Evolutionary conservation across 2,113 vertebrate species (phyloP), one percentile per base, ranked within the genome.

Genomic region (Triplophysa dalaica): DNA sequence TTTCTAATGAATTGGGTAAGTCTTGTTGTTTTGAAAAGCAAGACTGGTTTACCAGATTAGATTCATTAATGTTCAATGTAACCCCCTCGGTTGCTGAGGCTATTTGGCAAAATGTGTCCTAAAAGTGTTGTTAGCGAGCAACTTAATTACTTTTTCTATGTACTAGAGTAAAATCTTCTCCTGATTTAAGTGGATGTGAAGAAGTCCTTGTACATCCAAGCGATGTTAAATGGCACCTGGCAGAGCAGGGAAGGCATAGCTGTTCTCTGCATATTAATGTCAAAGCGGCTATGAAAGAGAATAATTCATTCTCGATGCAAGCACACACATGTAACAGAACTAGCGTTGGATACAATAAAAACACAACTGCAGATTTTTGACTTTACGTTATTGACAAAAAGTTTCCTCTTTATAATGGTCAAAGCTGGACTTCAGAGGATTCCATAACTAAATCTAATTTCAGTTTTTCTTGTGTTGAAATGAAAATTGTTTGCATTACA

Each of bases 131-230:
- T 1, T 24, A 21, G 50, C 12, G 54, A 79, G 60, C 38, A 13
- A 67, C 61, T 62, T 70, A 86, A 88, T 87, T 81, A 81, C 65
- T 84, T 72, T 75, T 78, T 72, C 62, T 69, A 81, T 72, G 13
- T 13, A 24, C 62, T 22, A 22, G 62, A 85, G 62, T 82, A 63
- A 86, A 89, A 85, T 83, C 80, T 63, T 66, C 70, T 73, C 68
- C 17, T 84, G 88, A 90, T 89, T 63, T 88, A 81, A 88, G 81
- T 86, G 77, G 85, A 88, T 88, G 87, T 86, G 75, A 90, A 87
- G 82, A 83, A 89, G 88, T 78, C 65, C 72, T 60, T 87, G 83
- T 84, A 86, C 86, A 85, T 89, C 81, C 81, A 84, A 88, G 84
- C 38, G 83, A 86, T 88, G 82, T 88, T 89, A 90, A 91, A 85